These are phyloP conservation scores for Amniataba percoides DNA, from an alignment of 2,797 vertebrate species.

Conservation along the genomic window DNA sequence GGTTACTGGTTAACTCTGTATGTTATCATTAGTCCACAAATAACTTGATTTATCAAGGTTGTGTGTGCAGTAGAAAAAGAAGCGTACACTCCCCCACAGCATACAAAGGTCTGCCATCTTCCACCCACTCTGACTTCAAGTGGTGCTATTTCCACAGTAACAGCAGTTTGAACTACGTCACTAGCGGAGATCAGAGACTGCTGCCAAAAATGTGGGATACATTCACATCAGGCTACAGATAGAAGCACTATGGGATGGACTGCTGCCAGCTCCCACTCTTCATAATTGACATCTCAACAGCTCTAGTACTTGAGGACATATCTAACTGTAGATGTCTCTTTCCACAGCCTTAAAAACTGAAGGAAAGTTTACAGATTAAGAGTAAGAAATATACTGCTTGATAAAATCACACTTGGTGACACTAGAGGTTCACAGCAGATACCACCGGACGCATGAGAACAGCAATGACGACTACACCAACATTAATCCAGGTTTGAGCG, in stretches of 20 bases:
- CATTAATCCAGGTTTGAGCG: background rate
- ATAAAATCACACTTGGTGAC: background rate
- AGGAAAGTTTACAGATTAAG: background rate
- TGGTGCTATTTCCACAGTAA: slow-evolving; percentile 44
- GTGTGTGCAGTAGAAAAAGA: slow-evolving; percentile 20
- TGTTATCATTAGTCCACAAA: slow-evolving; percentile 11
- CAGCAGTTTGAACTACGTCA: slow-evolving; percentile 55
- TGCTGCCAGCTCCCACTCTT: slow-evolving; percentile 20
- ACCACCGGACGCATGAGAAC: background rate
- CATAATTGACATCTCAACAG: slow-evolving; percentile 7
- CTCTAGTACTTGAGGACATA: background rate
- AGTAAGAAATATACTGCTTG: background rate
- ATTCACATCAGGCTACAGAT: slow-evolving; percentile 31
- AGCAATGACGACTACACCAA: background rate
- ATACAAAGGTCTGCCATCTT: slow-evolving; percentile 24
- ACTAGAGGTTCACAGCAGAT: background rate
- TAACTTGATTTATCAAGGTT: slow-evolving; percentile 2
- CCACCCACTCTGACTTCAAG: slow-evolving; percentile 50
- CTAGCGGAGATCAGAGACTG: slow-evolving; percentile 2
- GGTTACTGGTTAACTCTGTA: background rate
- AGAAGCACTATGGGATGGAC: slow-evolving; percentile 6
- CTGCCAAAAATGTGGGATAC: slow-evolving; percentile 39
- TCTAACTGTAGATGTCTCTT: background rate
- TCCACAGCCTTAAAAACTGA: background rate
- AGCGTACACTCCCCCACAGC: slow-evolving; percentile 14